Conservation (phyloP, 2,888 invertebrate species). For the Oligia latruncula region DNA sequence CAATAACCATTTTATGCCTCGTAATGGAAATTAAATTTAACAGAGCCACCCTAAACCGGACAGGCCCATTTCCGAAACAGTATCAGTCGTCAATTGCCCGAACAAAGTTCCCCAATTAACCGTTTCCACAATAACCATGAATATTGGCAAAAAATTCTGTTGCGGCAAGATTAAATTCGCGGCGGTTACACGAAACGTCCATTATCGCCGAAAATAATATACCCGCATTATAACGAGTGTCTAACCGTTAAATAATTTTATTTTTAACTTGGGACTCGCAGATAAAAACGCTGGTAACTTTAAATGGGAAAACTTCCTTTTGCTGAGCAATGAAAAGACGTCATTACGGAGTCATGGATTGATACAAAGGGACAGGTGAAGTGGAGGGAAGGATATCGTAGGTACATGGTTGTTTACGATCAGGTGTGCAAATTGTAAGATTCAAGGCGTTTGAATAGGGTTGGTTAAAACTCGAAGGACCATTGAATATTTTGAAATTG, state of each 20-base stretch:
- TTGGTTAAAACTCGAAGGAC: background rate
- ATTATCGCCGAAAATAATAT: conserved; percentile 66
- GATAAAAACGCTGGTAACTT: conserved; percentile 65
- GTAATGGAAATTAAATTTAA: conserved; percentile 63
- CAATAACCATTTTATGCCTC: conserved; percentile 34
- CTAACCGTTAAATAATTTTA: conserved; percentile 69
- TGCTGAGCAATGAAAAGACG: conserved; percentile 58
- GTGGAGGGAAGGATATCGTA: background rate
- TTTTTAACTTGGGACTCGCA: conserved; percentile 62
- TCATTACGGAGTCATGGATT: conserved; percentile 57
- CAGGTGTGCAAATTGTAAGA: conserved; percentile 28
- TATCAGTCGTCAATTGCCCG: conserved; percentile 68
- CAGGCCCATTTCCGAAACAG: conserved; percentile 57
- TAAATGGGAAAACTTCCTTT: conserved; percentile 68
- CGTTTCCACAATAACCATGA: conserved; percentile 64
- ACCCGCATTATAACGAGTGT: conserved; percentile 61
- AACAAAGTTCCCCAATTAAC: conserved; percentile 73
- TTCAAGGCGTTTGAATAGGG: conserved; percentile 27
- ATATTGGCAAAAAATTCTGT: conserved; percentile 66
- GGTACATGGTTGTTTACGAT: conserved; percentile 37
- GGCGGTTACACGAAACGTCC: conserved; percentile 72
- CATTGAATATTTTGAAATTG: background rate
- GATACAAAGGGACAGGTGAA: conserved; percentile 55
- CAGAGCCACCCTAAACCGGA: conserved; percentile 57
- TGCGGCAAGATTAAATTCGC: conserved; percentile 68